Evolutionary conservation across 2,113 vertebrate genomes (phyloP), one percentile per base, ranked within the genome.

Genomic region (Nasalis larvatus): DNA sequence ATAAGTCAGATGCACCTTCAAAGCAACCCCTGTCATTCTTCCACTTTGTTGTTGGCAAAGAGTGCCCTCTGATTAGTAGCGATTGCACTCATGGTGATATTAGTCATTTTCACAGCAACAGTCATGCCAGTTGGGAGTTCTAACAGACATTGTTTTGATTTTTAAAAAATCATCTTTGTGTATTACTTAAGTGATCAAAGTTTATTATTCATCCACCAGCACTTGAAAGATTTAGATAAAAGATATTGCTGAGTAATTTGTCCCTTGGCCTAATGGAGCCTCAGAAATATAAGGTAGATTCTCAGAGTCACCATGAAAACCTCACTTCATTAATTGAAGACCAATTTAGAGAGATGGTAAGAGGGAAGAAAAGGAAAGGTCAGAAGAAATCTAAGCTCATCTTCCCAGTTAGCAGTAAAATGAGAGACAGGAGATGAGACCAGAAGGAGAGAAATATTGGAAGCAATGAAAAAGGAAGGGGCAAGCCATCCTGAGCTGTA

Each of bases 171-270:
- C 71, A 23, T 80, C 82, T 86, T 58, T 87, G 56, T 66, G 60
- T 78, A 94, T 93, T 83, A 82, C 42, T 90, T 84, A 40, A 68
- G 56, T 69, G 76, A 85, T 89, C 63, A 60, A 58, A 87, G 78
- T 63, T 93, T 83, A 82, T 95, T 89, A 95, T 82, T 84, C 95
- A 88, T 35, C 89, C 37, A 42, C 69, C n/a, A 76, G 92, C 49
- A 86, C 89, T 66, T 66, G 89, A 89, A 96, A n/a, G 84, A 83
- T 93, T 97, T 90, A 78, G 86, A 92, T 94, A 81, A 96, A 89
- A 94, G 58, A 85, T 30, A 60, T 8, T 56, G 35, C 66, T 76
- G 78, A 82, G 25, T 73, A 35, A 93, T 93, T 80, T 80, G 35
- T 93, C 52, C 83, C 58, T 74, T 85, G 84, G 84, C 93, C 63